These are phyloP conservation scores for Lissocephala sabroskyi DNA, from an alignment of 2,888 invertebrate species.

Conservation along the genomic window DNA sequence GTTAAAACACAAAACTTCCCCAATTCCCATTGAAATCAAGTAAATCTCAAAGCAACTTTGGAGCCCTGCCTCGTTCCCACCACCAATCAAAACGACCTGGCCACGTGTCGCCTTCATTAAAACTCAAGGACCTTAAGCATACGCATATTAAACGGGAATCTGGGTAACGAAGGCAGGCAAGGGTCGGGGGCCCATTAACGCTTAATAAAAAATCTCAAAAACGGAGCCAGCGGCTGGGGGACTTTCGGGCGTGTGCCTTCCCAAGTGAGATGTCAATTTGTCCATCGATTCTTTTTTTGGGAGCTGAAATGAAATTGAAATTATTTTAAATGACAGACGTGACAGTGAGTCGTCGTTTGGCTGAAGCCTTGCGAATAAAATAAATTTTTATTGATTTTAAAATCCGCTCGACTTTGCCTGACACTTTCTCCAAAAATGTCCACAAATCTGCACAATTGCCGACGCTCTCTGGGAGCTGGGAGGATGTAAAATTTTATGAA, in stretches of 20 bases:
- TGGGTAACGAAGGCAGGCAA: too few relatives aligned
- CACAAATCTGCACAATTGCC: constrained; percentile 26
- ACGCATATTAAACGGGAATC: constrained; percentile 10
- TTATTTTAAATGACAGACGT: constrained; percentile 43
- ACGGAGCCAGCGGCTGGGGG: too few relatives aligned
- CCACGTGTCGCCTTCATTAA: constrained; percentile 10
- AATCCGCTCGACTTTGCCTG: background rate
- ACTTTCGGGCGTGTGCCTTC: background rate
- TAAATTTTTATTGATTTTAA: constrained; percentile 37
- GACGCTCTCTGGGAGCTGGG: too few relatives aligned
- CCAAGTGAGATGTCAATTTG: constrained; percentile 23
- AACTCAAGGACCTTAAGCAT: constrained; percentile 10
- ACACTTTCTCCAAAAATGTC: constrained; percentile 11
- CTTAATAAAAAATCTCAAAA: constrained; percentile 17
- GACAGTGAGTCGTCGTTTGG: background rate
- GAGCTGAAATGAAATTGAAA: constrained; percentile 44
- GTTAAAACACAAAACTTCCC: too few relatives aligned
- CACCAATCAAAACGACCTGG: constrained; percentile 18
- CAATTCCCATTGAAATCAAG: too few relatives aligned
- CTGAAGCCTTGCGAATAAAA: constrained; percentile 25
- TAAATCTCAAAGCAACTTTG: too few relatives aligned
- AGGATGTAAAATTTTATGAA: too few relatives aligned
- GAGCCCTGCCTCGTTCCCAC: background rate
- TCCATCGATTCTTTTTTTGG: constrained; percentile 30
- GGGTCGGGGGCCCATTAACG: constrained; percentile 14